Evolutionary conservation across 2,113 vertebrate genomes (phyloP).

Genomic region (Eublepharis macularius): DNA sequence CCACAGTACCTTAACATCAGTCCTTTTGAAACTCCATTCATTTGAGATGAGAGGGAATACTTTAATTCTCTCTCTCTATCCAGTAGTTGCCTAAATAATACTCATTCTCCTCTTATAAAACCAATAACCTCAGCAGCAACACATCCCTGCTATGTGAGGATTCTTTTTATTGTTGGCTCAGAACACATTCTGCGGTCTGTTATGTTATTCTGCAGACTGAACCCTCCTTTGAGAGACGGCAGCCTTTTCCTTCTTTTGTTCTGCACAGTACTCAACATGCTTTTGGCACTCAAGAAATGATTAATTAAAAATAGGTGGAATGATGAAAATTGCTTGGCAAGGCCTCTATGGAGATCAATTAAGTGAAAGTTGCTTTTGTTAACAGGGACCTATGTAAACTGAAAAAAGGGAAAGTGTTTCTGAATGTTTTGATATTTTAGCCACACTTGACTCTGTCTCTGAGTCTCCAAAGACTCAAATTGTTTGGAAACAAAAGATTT

Average conservation of each 20-base stretch:
- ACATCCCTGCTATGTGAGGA: not conserved
- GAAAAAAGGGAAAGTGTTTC: not conserved
- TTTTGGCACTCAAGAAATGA: not conserved
- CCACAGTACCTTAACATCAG: not conserved
- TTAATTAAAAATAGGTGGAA: constrained; percentile 2
- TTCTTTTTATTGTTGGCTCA: not conserved
- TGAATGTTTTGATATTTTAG: constrained; percentile 1
- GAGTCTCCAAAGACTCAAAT: not conserved
- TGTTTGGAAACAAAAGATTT: constrained; percentile 1
- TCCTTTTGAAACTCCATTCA: not conserved
- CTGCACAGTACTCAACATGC: not conserved
- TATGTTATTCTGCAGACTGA: not conserved
- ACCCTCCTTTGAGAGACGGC: not conserved
- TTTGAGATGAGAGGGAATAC: not conserved
- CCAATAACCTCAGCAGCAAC: not conserved
- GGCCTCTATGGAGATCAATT: constrained; percentile 11
- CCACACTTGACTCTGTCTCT: not conserved
- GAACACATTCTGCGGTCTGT: not conserved
- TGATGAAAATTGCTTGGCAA: not conserved
- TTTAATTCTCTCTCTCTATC: not conserved
- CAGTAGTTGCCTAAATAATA: not conserved
- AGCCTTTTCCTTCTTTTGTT: not conserved
- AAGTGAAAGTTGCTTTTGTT: not conserved
- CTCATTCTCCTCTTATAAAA: not conserved
- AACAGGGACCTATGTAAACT: not conserved